A percentile compares a stretch with the other conserved stretches of the same genome.
Evolutionary conservation across 2,888 invertebrate species (phyloP).

Genomic region (Thymelicus sylvestris): DNA sequence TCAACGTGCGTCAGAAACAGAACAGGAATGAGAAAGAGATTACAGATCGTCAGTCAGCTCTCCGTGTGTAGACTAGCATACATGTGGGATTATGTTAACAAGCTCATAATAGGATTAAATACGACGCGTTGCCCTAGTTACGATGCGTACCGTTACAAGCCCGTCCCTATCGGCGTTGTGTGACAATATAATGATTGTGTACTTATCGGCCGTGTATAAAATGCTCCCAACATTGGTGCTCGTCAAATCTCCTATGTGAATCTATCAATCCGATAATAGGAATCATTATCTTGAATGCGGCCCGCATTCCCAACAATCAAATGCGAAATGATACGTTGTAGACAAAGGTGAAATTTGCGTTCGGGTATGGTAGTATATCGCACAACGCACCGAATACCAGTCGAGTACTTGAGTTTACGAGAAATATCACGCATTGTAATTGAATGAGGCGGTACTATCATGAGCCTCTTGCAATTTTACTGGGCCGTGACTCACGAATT

Average conservation of each 20-base stretch:
- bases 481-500: conserved; percentile 83
- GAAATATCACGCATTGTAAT: conserved; percentile 75
- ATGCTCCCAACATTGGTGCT: conserved; percentile 53
- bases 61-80: conserved; percentile 58
- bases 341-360: conserved; percentile 65
- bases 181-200: conserved; percentile 79
- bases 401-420: conserved; percentile 62
- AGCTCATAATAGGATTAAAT: conserved; percentile 82
- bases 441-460: conserved; percentile 71
- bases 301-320: conserved; percentile 34
- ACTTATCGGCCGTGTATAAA: conserved; percentile 63
- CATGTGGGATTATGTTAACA: conserved; percentile 75
- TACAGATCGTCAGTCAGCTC: conserved; percentile 37
- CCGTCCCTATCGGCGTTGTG: conserved; percentile 67
- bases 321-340: conserved; percentile 36
- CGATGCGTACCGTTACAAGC: conserved; percentile 67
- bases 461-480: conserved; percentile 75
- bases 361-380: conserved; percentile 50
- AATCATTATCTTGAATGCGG: conserved; percentile 42
- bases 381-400: conserved; percentile 64
- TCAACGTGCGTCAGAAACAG: neutral
- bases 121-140: conserved; percentile 74
- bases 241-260: conserved; percentile 58
- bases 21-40: conserved; percentile 1
- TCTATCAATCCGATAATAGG: conserved; percentile 58